phyloP scores from a whole-genome alignment of 2,888 invertebrate genomes.

The Archips crataeganus region DNA sequence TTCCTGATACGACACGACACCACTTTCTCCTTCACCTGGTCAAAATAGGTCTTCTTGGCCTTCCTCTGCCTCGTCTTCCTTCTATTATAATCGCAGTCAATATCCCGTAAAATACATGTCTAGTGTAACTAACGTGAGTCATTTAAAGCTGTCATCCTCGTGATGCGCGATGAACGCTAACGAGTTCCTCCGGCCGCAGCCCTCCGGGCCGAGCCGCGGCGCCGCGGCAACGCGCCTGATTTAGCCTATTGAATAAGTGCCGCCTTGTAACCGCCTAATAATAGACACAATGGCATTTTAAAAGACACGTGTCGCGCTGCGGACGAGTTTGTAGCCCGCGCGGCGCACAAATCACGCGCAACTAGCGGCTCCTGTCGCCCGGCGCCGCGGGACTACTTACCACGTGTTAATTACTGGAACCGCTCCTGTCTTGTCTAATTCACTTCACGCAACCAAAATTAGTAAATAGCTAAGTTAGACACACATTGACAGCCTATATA shows the following conservation, averaged over 20 bases:
- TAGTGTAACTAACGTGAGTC: too few relatives aligned
- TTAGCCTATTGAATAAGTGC: slow-evolving; percentile 18
- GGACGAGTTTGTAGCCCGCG: slow-evolving; percentile 19
- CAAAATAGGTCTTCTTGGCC: too few relatives aligned
- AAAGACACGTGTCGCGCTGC: slow-evolving; percentile 19
- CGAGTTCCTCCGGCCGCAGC: background rate
- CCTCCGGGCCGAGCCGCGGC: slow-evolving; percentile 6
- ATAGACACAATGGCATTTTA: slow-evolving; percentile 25
- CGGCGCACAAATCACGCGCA: slow-evolving; percentile 21
- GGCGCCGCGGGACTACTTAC: background rate
- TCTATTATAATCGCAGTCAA: too few relatives aligned
- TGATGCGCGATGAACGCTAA: too few relatives aligned
- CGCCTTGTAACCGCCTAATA: slow-evolving; percentile 17
- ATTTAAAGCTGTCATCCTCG: too few relatives aligned
- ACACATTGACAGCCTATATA: too few relatives aligned
- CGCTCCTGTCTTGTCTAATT: background rate
- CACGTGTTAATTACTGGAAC: background rate
- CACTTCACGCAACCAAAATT: too few relatives aligned
- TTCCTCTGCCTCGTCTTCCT: too few relatives aligned
- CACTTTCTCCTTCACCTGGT: too few relatives aligned
- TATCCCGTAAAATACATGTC: too few relatives aligned
- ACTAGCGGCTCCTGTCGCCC: background rate
- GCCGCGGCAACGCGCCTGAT: slow-evolving; percentile 10
- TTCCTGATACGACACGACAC: too few relatives aligned
- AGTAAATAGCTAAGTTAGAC: too few relatives aligned